phyloP scores from a whole-genome alignment of 2,888 invertebrate species.

The Cephus sareptanus region DNA sequence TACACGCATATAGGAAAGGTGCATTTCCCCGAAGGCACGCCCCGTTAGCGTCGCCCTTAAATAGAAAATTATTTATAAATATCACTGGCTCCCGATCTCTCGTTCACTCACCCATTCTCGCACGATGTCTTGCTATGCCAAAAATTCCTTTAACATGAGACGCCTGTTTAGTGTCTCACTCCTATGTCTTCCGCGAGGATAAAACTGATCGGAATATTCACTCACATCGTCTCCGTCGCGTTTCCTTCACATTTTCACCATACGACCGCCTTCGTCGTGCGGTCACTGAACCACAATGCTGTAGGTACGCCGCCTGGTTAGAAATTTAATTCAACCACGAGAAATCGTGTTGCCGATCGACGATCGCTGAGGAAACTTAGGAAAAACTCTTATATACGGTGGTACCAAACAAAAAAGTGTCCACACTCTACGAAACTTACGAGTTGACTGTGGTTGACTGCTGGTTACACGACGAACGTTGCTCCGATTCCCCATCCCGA shows the following conservation, averaged over 20 bases:
- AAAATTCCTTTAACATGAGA: constrained; percentile 30
- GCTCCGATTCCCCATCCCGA: background rate
- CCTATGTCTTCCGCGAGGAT: constrained; percentile 16
- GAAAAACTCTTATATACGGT: background rate
- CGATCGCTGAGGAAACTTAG: background rate
- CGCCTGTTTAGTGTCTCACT: constrained; percentile 23
- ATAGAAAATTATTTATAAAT: constrained; percentile 49
- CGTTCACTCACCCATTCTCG: constrained; percentile 42
- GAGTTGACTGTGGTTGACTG: background rate
- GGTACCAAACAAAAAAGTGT: background rate
- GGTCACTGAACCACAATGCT: background rate
- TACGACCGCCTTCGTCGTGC: background rate
- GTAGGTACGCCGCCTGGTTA: background rate
- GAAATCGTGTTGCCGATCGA: background rate
- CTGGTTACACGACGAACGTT: background rate
- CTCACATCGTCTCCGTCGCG: constrained; percentile 13
- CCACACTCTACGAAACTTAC: background rate
- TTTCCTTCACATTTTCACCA: constrained; percentile 33
- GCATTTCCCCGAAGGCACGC: constrained; percentile 14
- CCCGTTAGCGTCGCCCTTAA: constrained; percentile 34
- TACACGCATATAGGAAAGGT: background rate
- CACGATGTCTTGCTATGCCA: constrained; percentile 24
- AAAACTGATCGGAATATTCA: background rate
- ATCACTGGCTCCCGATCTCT: constrained; percentile 16
- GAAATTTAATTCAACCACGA: background rate